Percentiles rank a stretch among this genome's conserved stretches.
Conservation (phyloP, 2,888 invertebrate species). For the Parasteatoda lunata region DNA sequence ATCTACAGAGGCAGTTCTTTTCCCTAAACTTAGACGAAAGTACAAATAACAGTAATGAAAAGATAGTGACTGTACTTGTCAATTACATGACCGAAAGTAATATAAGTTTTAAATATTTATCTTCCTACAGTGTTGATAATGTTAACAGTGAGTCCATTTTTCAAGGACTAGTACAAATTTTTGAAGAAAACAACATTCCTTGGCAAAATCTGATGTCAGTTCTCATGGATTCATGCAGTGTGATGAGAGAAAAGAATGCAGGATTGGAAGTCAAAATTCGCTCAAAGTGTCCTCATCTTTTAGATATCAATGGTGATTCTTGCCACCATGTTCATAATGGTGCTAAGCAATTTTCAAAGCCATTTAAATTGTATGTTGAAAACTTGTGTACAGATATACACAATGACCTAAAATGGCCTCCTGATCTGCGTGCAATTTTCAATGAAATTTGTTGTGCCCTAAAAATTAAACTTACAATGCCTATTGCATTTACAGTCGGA, state of each 20-base stretch:
- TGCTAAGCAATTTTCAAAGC: conserved; percentile 4
- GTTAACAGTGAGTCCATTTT: too few relatives aligned
- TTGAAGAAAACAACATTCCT: too few relatives aligned
- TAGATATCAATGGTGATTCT: conserved; percentile 20
- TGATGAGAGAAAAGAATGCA: conserved; percentile 17
- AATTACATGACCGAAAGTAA: neutral
- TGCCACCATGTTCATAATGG: conserved; percentile 20
- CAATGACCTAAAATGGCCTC: conserved; percentile 23
- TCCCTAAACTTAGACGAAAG: conserved; percentile 12
- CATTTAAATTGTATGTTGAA: neutral
- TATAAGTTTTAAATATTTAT: neutral
- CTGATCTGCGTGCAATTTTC: conserved; percentile 11
- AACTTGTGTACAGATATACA: neutral
- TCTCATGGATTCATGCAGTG: conserved; percentile 14
- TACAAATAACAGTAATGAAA: conserved; percentile 8
- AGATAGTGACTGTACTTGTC: conserved; percentile 6
- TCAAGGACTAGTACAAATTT: too few relatives aligned
- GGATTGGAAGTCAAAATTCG: conserved; percentile 6
- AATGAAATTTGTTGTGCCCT: conserved; percentile 3
- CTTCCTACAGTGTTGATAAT: too few relatives aligned
- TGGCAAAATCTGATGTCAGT: conserved; percentile 8
- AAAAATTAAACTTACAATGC: conserved; percentile 9
- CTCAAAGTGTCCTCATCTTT: neutral
- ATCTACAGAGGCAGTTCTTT: neutral
- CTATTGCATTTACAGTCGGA: neutral